Evolutionary conservation across 1,140 invertebrate species (phyloP).

Genomic region (Euura saliciscinereae): DNA sequence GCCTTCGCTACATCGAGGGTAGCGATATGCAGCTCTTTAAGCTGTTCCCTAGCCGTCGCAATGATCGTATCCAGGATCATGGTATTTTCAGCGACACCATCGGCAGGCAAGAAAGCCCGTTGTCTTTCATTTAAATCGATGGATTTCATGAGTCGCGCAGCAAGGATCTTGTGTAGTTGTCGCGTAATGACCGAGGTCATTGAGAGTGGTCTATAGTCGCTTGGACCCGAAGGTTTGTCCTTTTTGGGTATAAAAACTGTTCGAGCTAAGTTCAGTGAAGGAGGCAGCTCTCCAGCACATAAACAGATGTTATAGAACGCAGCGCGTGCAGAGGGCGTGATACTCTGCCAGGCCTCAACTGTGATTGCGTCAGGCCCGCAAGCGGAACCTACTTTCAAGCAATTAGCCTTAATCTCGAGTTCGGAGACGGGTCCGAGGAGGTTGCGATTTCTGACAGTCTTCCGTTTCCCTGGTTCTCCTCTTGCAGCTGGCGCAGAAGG

Average conservation of each 20-base stretch:
- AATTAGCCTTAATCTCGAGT: no score
- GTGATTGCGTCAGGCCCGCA: no score
- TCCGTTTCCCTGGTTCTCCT: no score
- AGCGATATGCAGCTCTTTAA: background rate
- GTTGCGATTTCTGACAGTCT: no score
- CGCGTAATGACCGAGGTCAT: slow-evolving; percentile 46
- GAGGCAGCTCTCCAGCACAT: no score
- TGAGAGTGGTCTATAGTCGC: slow-evolving; percentile 49
- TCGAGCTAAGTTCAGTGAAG: no score
- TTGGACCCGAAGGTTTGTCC: slow-evolving; percentile 31
- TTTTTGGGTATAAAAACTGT: slow-evolving; percentile 39
- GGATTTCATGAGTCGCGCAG: slow-evolving; percentile 28
- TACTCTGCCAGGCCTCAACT: no score
- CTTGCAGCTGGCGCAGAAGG: no score
- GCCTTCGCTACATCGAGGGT: slow-evolving; percentile 43
- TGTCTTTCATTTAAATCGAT: slow-evolving; percentile 21
- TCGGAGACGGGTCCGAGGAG: no score
- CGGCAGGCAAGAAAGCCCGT: slow-evolving; percentile 24
- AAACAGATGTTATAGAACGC: no score
- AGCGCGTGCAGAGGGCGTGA: no score
- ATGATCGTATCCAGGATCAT: slow-evolving; percentile 22
- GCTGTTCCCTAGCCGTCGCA: slow-evolving; percentile 78
- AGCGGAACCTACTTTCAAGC: no score
- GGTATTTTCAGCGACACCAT: slow-evolving; percentile 29
- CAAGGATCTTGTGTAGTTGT: slow-evolving; percentile 43